These are phyloP conservation scores for Drosophila tropicalis DNA, from an alignment of 1,140 invertebrate genomes.

Conservation along the genomic window DNA sequence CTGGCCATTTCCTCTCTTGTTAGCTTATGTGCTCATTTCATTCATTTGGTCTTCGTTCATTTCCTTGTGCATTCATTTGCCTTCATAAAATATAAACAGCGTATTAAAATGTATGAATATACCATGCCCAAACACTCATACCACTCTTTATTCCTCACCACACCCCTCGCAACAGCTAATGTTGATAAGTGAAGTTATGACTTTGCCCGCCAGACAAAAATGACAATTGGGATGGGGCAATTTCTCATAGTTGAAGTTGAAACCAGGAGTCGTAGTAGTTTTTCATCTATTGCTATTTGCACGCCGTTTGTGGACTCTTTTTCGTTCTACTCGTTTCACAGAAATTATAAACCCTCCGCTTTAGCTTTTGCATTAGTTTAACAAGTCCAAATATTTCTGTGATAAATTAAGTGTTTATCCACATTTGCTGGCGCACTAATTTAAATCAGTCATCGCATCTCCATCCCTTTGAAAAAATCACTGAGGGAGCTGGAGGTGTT, in stretches of 20 bases:
- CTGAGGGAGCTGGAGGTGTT: constrained; percentile 51
- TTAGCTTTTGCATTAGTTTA: constrained; percentile 68
- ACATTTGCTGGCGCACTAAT: constrained; percentile 43
- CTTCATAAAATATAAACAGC: constrained; percentile 81
- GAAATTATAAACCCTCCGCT: constrained; percentile 21
- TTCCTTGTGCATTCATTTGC: constrained; percentile 81
- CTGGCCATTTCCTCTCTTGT: constrained; percentile 21
- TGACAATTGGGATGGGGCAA: not conserved
- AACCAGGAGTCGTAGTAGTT: not conserved
- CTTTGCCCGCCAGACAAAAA: constrained; percentile 72
- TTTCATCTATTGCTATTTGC: constrained; percentile 22
- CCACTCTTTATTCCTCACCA: not conserved
- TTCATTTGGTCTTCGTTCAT: constrained; percentile 64
- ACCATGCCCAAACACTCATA: constrained; percentile 40
- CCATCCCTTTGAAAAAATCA: not conserved
- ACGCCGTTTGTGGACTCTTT: constrained; percentile 15
- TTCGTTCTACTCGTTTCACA: constrained; percentile 34
- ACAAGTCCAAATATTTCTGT: constrained; percentile 62
- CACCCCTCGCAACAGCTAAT: constrained; percentile 65
- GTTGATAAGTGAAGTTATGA: constrained; percentile 82
- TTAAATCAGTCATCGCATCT: constrained; percentile 49
- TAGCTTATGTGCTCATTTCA: constrained; percentile 40
- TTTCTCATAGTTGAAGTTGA: not conserved
- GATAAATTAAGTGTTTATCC: constrained; percentile 81
- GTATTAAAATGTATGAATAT: constrained; percentile 81